Evolutionary conservation across 2,888 invertebrate species (phyloP), one percentile per base, ranked within the genome.

Genomic region (Melinopterus prodromus): DNA sequence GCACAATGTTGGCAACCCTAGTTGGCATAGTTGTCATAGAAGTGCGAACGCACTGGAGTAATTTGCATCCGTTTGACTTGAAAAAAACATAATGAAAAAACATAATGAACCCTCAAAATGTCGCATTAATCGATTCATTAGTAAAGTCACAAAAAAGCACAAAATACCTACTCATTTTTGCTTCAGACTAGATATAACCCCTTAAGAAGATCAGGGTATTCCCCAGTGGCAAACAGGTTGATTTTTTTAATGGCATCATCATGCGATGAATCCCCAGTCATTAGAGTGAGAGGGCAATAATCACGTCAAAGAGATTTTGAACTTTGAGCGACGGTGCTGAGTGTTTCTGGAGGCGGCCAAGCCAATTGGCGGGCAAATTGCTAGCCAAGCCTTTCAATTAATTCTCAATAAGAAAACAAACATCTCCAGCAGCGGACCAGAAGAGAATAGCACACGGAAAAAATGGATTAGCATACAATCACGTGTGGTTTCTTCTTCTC

Each of bases 391-490:
- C 53, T 53, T 53, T 53, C 7, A 53, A 53, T 53, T 53, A 53
- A 53, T 53, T 53, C 53, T 53, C 53, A 53, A 53, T 53, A 53
- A 12, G 9, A 53, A 53, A 53, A 53, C 53, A 53, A 53, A 53
- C 53, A 53, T 53, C 53, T 53, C 53, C 9, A 53, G 9, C 53
- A 53, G 5, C 53, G 53, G 53, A 53, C 53, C 53, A 53, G 53
- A 53, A 53, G 53, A 53, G 53, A 53, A 53, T 53, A 53, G 53
- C 9, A 53, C 12, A 53, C 53, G 53, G 53, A 53, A 53, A 53
- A 53, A 53, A 53, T 53, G 12, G 16, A 72, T 74, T 74, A 74
- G 26, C 74, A 74, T 74, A 74, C 74, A 74, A 74, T 74, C 35
- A 71, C 71, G 16, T 26, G 71, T 12, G 16, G 0, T 16, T 15